A percentile compares a stretch with the other conserved stretches of the same genome.
Evolutionary conservation across 2,888 invertebrate species (phyloP).

Genomic region (Panzeria rudis): DNA sequence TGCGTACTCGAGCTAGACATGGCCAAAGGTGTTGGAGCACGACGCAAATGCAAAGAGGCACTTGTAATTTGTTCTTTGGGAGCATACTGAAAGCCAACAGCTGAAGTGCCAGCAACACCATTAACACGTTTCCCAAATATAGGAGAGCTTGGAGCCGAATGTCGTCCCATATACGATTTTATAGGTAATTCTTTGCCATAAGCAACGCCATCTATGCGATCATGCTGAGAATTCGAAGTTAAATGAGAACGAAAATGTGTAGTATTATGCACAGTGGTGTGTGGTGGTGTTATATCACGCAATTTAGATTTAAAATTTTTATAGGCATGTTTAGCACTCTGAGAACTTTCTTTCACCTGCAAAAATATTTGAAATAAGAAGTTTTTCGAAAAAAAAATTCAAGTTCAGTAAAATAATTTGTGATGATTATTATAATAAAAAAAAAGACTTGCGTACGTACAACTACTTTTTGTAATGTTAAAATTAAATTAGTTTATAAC

Average conservation of each 20-base stretch:
- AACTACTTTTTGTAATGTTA: conserved; percentile 33
- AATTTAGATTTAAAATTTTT: conserved; percentile 89
- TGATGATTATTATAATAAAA: background rate
- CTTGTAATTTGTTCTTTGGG: conserved; percentile 75
- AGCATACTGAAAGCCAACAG: conserved; percentile 73
- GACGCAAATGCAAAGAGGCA: conserved; percentile 75
- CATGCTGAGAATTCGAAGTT: conserved; percentile 80
- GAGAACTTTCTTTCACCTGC: conserved; percentile 89
- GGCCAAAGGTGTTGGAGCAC: conserved; percentile 77
- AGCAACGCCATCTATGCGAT: conserved; percentile 80
- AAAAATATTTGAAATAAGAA: background rate
- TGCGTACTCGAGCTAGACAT: conserved; percentile 82
- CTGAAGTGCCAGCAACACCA: conserved; percentile 51
- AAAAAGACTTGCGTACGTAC: conserved; percentile 11
- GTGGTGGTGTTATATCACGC: conserved; percentile 83
- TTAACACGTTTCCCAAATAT: conserved; percentile 84
- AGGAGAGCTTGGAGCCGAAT: conserved; percentile 88
- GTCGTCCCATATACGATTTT: conserved; percentile 76
- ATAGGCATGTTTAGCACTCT: conserved; percentile 90
- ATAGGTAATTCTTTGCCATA: conserved; percentile 59
- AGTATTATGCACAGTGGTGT: conserved; percentile 71
- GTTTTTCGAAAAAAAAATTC: no score
- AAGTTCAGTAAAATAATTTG: no score
- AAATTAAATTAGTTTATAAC: conserved; percentile 36
- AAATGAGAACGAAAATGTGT: conserved; percentile 80